Percentiles rank a stretch among this genome's conserved stretches.
Conservation (phyloP, 2,113 vertebrate species). For the Campylomormyrus numenius region DNA sequence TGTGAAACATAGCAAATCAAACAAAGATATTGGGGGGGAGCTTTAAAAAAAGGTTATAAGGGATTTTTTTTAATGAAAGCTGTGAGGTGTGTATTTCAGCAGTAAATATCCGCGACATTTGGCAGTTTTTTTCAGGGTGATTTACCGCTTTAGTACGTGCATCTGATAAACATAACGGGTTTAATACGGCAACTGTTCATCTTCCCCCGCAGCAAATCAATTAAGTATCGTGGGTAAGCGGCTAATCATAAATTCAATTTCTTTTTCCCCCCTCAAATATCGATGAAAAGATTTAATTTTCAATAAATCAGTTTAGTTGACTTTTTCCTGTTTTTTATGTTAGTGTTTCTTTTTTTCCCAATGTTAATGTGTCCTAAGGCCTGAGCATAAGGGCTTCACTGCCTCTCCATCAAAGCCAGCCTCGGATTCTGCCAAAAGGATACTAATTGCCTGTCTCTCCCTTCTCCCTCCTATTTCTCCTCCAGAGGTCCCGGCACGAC, state of each 20-base stretch:
- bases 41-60: background rate
- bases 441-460: constrained; percentile 12
- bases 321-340: background rate
- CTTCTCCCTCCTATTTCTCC: background rate
- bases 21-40: background rate
- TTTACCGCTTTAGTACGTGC: background rate
- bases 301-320: background rate
- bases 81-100: background rate
- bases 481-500: background rate
- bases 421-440: background rate
- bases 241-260: background rate
- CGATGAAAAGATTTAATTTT: background rate
- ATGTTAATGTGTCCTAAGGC: background rate
- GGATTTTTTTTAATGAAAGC: background rate
- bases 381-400: background rate
- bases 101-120: background rate
- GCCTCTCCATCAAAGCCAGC: background rate
- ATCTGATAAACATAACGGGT: background rate
- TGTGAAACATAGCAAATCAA: background rate
- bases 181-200: background rate
- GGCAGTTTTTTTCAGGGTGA: background rate
- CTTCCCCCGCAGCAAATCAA: background rate
- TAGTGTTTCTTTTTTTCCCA: background rate
- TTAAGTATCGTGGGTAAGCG: background rate
- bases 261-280: background rate